Evolutionary conservation across 2,113 vertebrate species (phyloP), one percentile per base, ranked within the genome.

Genomic region (Leucosticte australis): DNA sequence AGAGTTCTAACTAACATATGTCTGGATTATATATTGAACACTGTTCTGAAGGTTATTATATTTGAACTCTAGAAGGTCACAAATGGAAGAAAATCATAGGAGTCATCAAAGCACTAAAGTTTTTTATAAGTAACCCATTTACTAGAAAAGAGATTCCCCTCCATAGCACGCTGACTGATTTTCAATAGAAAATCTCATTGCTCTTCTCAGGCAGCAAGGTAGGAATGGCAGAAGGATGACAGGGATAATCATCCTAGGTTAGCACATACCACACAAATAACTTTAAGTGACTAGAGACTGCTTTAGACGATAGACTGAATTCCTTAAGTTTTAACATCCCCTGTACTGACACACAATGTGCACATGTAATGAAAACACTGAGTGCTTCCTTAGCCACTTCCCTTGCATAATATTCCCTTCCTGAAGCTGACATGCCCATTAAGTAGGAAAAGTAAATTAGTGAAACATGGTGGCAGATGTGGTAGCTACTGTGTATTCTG

Each of bases 331-430:
- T 62, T 50, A 47, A 33, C 28, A 52, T 31, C 42, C 70, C 24
- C 46, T 46, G 56, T 31, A 55, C 16, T 31, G 35, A 75, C 35
- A 22, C 10, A 44, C 0, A 39, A 50, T 0, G 7, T 13, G 15
- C 33, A 50, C 11, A 26, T 1, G 3, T 5, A 60, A 42, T 35
- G 55, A 64, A 49, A 83, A 59, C 6, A 2, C 0, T 35, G 60
- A 73, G 39, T 47, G 30, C 27, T 70, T 57, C 55, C 46, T 55
- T 26, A 70, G 42, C 44, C 60, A 59, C 14, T 14, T 52, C 47
- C 20, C 26, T 63, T 59, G 16, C 22, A 27, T 17, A 10, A 70
- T 13, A 37, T 18, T 79, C 44, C 12, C 14, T 71, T 87, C 31
- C 44, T 70, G 30, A 90, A 77, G 42, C 14, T 2, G 13, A 70